Base-by-base conservation (phyloP, 2,888 invertebrate genomes). In the Scaptomyza flava region DNA sequence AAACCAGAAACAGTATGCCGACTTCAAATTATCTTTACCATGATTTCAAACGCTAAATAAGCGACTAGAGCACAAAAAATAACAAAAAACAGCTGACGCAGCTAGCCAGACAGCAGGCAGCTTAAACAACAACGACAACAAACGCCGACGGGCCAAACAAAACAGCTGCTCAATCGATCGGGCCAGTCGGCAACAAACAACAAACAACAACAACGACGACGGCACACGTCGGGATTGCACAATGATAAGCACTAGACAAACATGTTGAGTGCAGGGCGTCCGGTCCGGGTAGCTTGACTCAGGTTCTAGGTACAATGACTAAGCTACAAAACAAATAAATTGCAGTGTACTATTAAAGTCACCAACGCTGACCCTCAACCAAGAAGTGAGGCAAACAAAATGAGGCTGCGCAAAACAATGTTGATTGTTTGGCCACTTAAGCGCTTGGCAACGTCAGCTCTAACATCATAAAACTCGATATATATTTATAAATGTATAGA, bases 371-470 rank as follows among this genome's bases (percentile, higher is more conserved):
- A 66, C 72, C 57, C 79, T 65, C 68, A 72, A 69, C 60, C 61
- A 62, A 67, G 53, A 58, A 53, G 11, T 51, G 17, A 27, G 33
- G 27, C 27, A 43, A 42, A 31, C 64, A 48, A 53, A 52, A 42
- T 33, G 45, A 48, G 38, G 23, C 58, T 46, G 14, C 9, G 17
- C 12, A 46, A 34, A 20, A n/a, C 9, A 36, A 20, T 46, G 46
- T 57, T 48, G 41, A 41, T 50, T 9, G 11, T 41, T 41, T 30
- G 14, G 50, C 45, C 56, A 70, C 52, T 62, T 62, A 14, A 51
- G 58, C 41, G 65, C 80, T 64, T 72, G 80, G 48, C 72, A 84
- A 72, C 72, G 59, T 48, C 59, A 36, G 46, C 54, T 53, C 38
- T 11, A 20, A 47, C 60, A 43, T 54, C 60, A 42, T 51, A 20